Percentiles rank a stretch among this genome's conserved stretches.
These are phyloP conservation scores for Phrynocephalus vlangalii DNA, from an alignment of 2,797 vertebrate genomes.

Conservation along the genomic window DNA sequence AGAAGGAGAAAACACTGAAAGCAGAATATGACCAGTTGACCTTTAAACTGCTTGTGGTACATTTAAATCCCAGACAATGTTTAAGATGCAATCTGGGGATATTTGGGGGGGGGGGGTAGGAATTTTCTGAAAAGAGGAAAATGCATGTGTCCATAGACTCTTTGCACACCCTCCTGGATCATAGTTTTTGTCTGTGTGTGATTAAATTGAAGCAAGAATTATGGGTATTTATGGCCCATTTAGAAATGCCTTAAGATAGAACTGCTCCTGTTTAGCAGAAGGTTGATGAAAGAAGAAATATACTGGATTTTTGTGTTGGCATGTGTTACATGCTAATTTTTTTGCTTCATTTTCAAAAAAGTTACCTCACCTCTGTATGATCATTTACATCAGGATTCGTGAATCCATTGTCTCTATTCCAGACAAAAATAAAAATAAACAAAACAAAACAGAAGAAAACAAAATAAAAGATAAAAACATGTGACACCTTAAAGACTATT, in stretches of 20 bases:
- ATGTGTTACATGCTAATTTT: too few species aligned
- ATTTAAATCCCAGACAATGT: background rate
- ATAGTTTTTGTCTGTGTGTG: background rate
- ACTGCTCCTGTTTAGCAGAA: background rate
- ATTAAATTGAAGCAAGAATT: background rate
- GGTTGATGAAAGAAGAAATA: background rate
- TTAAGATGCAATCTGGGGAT: background rate
- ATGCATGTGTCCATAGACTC: background rate
- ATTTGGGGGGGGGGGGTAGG: too few species aligned
- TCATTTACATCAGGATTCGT: background rate
- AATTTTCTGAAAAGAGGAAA: background rate
- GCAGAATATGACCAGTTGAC: background rate
- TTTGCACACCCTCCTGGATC: too few species aligned
- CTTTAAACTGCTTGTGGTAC: background rate
- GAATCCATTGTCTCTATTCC: background rate
- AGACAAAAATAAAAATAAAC: background rate
- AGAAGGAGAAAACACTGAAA: background rate
- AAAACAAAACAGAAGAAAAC: too few species aligned
- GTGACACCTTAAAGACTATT: too few species aligned
- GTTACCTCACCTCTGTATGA: background rate
- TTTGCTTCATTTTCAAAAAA: background rate
- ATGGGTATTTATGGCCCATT: background rate
- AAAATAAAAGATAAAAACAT: too few species aligned
- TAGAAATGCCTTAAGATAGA: background rate
- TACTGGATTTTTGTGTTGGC: background rate